Percentiles rank a stretch among this genome's conserved stretches.
phyloP scores from a whole-genome alignment of 92 coral and sea anemone genomes.

The Siderastrea siderea region DNA sequence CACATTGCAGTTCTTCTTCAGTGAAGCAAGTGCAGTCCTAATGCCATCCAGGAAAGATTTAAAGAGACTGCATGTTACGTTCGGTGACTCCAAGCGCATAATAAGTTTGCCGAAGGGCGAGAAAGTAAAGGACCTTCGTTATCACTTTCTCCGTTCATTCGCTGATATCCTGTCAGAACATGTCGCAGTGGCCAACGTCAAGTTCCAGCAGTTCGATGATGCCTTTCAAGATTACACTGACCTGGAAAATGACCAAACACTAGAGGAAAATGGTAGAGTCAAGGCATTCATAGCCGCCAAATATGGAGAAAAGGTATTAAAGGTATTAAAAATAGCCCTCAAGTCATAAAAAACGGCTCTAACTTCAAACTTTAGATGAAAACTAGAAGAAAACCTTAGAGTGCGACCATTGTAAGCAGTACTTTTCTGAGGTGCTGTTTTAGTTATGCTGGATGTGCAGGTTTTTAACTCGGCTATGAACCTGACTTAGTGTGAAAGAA shows the following conservation, averaged over 20 bases:
- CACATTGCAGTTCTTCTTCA: too few relatives aligned
- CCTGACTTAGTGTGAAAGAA: too few relatives aligned
- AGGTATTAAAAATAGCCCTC: not conserved
- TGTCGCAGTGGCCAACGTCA: slow-evolving; percentile 19
- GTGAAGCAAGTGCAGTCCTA: not conserved
- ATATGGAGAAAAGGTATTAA: not conserved
- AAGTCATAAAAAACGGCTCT: not conserved
- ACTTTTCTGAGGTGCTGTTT: too few relatives aligned
- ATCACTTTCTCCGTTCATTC: slow-evolving; percentile 7
- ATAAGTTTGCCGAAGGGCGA: not conserved
- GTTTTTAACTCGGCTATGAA: too few relatives aligned
- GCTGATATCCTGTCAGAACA: slow-evolving; percentile 17
- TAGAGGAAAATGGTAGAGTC: not conserved
- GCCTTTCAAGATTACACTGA: slow-evolving; percentile 11
- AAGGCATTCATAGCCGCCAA: not conserved
- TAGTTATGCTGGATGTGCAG: too few relatives aligned
- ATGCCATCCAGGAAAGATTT: not conserved
- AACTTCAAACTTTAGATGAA: not conserved
- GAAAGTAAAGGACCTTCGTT: slow-evolving; percentile 1
- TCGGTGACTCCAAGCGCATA: slow-evolving; percentile 16
- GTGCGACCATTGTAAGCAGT: not conserved
- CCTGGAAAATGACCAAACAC: not conserved
- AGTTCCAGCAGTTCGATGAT: slow-evolving; percentile 4
- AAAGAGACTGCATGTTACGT: slow-evolving; percentile 27
- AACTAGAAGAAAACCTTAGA: not conserved